These are phyloP conservation scores for Craseonycteris thonglongyai DNA, from an alignment of 2,113 vertebrate genomes.

Conservation along the genomic window DNA sequence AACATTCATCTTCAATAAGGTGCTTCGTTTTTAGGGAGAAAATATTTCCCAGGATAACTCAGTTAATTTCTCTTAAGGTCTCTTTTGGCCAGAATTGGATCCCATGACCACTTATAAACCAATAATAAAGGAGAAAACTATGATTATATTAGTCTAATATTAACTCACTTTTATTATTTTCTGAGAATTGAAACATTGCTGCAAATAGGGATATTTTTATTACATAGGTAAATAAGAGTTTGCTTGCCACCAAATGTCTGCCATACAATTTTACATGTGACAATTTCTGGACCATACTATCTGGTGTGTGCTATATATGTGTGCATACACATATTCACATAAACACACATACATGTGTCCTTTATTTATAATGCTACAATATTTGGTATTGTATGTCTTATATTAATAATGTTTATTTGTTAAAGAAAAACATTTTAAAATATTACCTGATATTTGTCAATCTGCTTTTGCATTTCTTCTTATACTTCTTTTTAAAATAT, in stretches of 20 bases:
- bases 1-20: not conserved
- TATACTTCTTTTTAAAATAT: not conserved
- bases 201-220: not conserved
- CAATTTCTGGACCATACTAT: not conserved
- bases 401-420: conserved; percentile 5
- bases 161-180: not conserved
- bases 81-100: not conserved
- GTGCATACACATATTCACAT: not conserved
- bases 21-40: not conserved
- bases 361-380: not conserved
- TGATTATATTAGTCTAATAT: not conserved
- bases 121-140: not conserved
- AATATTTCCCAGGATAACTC: not conserved
- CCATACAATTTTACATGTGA: not conserved
- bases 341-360: not conserved
- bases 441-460: not conserved
- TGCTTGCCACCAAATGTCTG: not conserved
- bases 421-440: not conserved
- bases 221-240: not conserved
- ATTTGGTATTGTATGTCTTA: not conserved
- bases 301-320: not conserved
- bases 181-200: not conserved
- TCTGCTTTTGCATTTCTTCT: not conserved
- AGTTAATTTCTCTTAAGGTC: not conserved
- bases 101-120: not conserved